phyloP scores from a whole-genome alignment of 2,797 vertebrate species.

The Enteromius anoplus region DNA sequence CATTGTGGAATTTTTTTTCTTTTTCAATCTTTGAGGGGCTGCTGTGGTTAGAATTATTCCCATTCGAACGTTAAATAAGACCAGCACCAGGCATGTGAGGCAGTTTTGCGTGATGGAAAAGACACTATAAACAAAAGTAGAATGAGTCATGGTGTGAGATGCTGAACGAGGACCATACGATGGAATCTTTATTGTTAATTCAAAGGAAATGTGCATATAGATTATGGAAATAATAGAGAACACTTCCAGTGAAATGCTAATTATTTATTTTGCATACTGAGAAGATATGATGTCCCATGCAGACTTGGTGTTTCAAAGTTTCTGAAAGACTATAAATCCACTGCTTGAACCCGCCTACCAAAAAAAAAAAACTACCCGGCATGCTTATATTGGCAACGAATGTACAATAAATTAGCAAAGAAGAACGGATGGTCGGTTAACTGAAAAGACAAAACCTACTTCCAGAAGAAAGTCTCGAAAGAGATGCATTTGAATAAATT shows the following conservation, averaged over 20 bases:
- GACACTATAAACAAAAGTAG: background rate
- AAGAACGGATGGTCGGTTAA: slow-evolving; percentile 47
- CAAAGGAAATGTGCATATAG: background rate
- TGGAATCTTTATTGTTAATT: background rate
- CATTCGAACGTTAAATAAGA: slow-evolving; percentile 61
- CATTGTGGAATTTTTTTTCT: slow-evolving; percentile 3
- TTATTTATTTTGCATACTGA: background rate
- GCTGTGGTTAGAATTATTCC: slow-evolving; percentile 66
- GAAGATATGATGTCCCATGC: background rate
- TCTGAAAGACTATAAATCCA: background rate
- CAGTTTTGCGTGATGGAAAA: background rate
- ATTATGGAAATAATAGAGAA: background rate
- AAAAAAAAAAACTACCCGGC: slow-evolving; percentile 38
- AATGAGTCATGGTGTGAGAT: background rate
- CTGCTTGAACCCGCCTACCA: background rate
- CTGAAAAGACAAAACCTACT: slow-evolving; percentile 48
- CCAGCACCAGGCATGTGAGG: slow-evolving; percentile 18
- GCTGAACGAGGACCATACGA: background rate
- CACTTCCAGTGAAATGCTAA: slow-evolving; percentile 13
- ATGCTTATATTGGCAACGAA: slow-evolving; percentile 60
- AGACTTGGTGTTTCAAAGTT: background rate
- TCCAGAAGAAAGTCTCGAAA: slow-evolving; percentile 45
- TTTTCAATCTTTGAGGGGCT: slow-evolving; percentile 27
- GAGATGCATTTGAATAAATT: slow-evolving; percentile 6
- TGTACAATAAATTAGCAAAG: slow-evolving; percentile 52